Evolutionary conservation across 2,888 invertebrate genomes (phyloP).

Genomic region (Lepidocyrtinus sp.): DNA sequence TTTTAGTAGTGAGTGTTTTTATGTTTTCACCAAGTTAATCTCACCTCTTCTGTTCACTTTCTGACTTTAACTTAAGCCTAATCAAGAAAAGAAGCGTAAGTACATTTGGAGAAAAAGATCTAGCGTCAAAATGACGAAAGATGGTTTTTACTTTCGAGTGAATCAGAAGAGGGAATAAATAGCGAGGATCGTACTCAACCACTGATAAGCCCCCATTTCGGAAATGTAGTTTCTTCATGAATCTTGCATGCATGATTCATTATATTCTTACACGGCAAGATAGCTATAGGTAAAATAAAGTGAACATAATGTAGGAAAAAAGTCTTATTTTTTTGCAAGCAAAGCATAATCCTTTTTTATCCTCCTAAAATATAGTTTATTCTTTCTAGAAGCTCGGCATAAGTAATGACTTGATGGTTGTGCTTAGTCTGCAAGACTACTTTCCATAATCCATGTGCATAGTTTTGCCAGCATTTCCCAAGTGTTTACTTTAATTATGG

Average conservation of each 20-base stretch:
- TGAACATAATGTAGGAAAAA: slow-evolving; percentile 27
- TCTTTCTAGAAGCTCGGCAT: not conserved
- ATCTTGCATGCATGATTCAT: slow-evolving; percentile 23
- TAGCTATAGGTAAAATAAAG: not conserved
- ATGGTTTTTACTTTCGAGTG: not conserved
- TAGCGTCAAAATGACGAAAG: not conserved
- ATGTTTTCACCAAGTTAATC: not conserved
- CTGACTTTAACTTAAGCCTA: not conserved
- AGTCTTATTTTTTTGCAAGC: not conserved
- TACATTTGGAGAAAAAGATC: not conserved
- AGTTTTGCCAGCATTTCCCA: slow-evolving; percentile 7
- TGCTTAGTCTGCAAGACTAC: not conserved
- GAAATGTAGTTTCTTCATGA: slow-evolving; percentile 26
- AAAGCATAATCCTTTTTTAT: not conserved
- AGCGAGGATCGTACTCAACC: not conserved
- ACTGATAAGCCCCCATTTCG: slow-evolving; percentile 1
- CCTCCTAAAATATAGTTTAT: not conserved
- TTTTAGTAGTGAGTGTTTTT: not conserved
- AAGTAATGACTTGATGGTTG: slow-evolving; percentile 26
- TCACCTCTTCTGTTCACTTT: not conserved
- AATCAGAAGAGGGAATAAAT: not conserved
- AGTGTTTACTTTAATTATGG: slow-evolving; percentile 40
- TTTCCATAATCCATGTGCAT: not conserved
- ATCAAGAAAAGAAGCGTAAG: not conserved
- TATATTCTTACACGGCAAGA: not conserved